Evolutionary conservation across 2,888 invertebrate genomes (phyloP), one percentile per base, ranked within the genome.

Genomic region (Thecophora atra): DNA sequence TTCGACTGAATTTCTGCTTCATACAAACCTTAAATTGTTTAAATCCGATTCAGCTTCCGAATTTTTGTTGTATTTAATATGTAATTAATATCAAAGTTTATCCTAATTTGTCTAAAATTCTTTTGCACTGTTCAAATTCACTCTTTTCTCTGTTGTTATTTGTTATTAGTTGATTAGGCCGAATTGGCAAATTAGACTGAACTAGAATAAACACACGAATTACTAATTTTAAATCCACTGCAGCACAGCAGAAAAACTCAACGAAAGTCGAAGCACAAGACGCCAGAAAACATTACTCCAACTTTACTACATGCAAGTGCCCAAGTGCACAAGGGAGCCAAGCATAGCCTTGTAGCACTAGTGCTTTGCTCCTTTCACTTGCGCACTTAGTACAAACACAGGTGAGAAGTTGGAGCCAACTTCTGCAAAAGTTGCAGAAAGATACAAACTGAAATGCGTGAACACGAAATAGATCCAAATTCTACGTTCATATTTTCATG

Each of bases 361-460:
- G 7, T 47, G 24, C 24, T 64, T 47, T 44, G 11, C 28, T 64
- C 42, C 21, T 13, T 26, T 13, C 58, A 58, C 58, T 58, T 28
- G 24, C 11, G 24, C 58, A 5, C 58, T 58, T 1, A 3, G 19
- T n/a, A 47, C 44, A 28, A n/a, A 64, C 64, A 26, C 64, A 47
- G 47, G 64, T 64, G 64, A 47, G 64, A 47, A 47, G n/a, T 13
- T 11, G 30, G 19, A 8, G 1, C 1, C 7, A 37, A 37, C 37
- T 37, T 37, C 11, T 11, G 37, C 37, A 37, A 8, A 6, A 37
- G 37, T 37, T 37, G 11, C 37, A 8, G 37, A 11, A 6, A 63
- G 63, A 63, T 63, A 63, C 63, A 63, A 63, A 44, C 47, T 26
- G 21, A 26, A 64, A 26, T 63, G 37, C 63, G 42, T 44, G 42